Conservation (phyloP, 2,113 vertebrate genomes). For the Meles meles region DNA sequence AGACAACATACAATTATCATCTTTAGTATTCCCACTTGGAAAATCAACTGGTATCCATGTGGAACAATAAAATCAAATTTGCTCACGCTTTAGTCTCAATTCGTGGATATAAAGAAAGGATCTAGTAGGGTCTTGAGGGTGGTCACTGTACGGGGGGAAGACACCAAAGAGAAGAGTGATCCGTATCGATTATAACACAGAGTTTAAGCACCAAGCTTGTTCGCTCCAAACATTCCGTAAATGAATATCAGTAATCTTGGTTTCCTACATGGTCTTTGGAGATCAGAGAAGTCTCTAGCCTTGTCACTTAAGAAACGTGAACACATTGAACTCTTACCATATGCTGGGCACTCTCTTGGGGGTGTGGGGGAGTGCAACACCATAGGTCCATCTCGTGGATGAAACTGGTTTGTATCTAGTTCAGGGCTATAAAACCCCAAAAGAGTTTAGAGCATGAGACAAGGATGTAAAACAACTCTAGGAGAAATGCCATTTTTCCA, state of each 20-base stretch:
- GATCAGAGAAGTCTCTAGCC: not conserved
- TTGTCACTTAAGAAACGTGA: not conserved
- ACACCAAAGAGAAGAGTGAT: not conserved
- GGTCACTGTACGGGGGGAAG: not conserved
- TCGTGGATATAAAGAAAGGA: not conserved
- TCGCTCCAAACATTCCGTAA: not conserved
- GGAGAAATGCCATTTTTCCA: not conserved
- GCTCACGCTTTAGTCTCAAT: slow-evolving; percentile 10
- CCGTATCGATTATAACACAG: not conserved
- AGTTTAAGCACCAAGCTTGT: not conserved
- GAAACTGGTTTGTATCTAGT: not conserved
- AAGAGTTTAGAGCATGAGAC: not conserved
- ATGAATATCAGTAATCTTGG: not conserved
- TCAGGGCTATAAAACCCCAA: not conserved
- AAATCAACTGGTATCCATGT: slow-evolving; percentile 47
- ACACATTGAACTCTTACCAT: not conserved
- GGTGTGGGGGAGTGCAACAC: fast-evolving
- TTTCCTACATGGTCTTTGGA: not conserved
- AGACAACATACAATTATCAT: slow-evolving; percentile 73
- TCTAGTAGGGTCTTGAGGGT: not conserved
- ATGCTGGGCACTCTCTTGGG: not conserved
- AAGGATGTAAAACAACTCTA: not conserved
- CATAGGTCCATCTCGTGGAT: not conserved
- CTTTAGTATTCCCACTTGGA: slow-evolving; percentile 65
- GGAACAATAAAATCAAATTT: slow-evolving; percentile 61